Base-by-base conservation (phyloP, 2,797 vertebrate species). In the Tenualosa ilisha region DNA sequence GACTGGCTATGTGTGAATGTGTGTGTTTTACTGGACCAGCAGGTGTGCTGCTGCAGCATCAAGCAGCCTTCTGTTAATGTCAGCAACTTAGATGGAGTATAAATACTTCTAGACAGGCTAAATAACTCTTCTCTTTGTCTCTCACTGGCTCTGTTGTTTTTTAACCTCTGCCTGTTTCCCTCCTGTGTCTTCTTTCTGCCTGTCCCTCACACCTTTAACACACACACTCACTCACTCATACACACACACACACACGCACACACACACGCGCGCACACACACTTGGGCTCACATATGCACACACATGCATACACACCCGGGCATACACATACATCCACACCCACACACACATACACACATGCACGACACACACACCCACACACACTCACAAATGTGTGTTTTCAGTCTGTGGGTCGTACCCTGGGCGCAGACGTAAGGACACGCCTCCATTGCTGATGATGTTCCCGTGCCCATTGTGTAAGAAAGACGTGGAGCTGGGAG, bases 391-490 rank as follows among this genome's bases (percentile, higher is more conserved):
- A 13, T 12, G 15, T 13, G 13, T 31, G 5, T 43, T 15, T 75
- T 3, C 92, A 98, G 98, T 97, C 82, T 99, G 97, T 0, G 97
- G 98, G 65, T 98, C 98, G 0, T 98, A 98, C 90, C 98, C 98
- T 0, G 98, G 97, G 54, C 95, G 97, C 82, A 95, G 98, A 68
- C 95, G 98, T 37, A 96, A 93, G 85, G 96, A 96, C 0, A 86
- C 91, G 0, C 95, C 96, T 86, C 93, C 92, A 84, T 95, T 96
- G 90, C 95, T 93, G 3, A 94, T 98, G 92, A 88, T 96, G 91
- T 98, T 99, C 92, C 98, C 98, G 0, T 99, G 98, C 94, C 97
- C 98, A 0, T 94, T 96, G 89, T 99, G 98, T 93, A 95, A 95
- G 89, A 93, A 94, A 82, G 97, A 99, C 0, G 97, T 99, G 92